Percentiles rank a stretch among this genome's conserved stretches.
Evolutionary conservation across 1,140 invertebrate genomes (phyloP).

Genomic region (Drosophila willistoni): DNA sequence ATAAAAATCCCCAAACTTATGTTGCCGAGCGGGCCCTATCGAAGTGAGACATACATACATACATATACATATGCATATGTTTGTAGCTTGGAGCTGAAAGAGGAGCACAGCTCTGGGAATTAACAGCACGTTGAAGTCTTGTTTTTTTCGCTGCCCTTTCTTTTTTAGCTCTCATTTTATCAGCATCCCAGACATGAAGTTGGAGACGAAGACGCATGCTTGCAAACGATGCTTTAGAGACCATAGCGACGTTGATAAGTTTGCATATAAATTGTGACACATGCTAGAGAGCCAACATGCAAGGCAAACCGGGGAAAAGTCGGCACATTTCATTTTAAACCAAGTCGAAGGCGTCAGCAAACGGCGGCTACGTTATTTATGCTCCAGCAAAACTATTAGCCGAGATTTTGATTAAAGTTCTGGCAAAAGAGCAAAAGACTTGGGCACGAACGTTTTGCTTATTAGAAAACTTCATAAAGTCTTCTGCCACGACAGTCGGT

Average conservation of each 20-base stretch:
- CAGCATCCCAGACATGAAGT: constrained; percentile 32
- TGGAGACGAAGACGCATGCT: constrained; percentile 46
- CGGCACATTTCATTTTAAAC: constrained; percentile 51
- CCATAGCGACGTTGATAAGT: constrained; percentile 74
- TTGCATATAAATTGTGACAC: constrained; percentile 80
- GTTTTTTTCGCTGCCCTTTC: constrained; percentile 10
- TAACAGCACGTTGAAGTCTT: constrained; percentile 69
- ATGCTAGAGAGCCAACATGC: constrained; percentile 33
- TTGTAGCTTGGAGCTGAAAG: constrained; percentile 27
- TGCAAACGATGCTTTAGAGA: constrained; percentile 73
- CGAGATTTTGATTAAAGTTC: constrained; percentile 77
- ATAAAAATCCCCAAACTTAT: constrained; percentile 81
- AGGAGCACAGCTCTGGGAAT: constrained; percentile 61
- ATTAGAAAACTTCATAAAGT: constrained; percentile 65
- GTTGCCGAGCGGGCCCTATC: constrained; percentile 54
- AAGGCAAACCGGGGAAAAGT: not conserved
- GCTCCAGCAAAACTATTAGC: constrained; percentile 68
- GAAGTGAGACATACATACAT: constrained; percentile 22
- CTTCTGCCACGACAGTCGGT: constrained; percentile 32
- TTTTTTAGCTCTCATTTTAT: constrained; percentile 10
- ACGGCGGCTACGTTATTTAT: constrained; percentile 60
- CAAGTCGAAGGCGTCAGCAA: constrained; percentile 29
- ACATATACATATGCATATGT: not conserved
- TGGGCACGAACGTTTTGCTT: not conserved
- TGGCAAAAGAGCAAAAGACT: constrained; percentile 39